phyloP scores from a whole-genome alignment of 2,113 vertebrate genomes.

The Crotalus horridus region DNA sequence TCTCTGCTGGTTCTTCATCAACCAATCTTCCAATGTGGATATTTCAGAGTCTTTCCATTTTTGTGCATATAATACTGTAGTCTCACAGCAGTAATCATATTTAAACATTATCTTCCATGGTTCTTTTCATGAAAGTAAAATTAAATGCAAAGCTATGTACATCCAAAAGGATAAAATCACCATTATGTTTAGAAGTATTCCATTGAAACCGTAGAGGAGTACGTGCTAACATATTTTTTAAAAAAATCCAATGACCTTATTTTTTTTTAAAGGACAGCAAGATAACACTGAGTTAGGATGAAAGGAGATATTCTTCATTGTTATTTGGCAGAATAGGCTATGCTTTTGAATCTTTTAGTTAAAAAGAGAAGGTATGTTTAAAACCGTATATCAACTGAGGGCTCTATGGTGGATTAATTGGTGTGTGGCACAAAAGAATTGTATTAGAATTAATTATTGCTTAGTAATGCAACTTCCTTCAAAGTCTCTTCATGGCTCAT shows the following conservation, averaged over 20 bases:
- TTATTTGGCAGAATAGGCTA: neutral
- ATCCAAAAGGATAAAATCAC: neutral
- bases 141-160: neutral
- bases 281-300: neutral
- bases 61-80: neutral
- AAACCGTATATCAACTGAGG: neutral
- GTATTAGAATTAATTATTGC: neutral
- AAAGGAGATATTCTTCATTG: neutral
- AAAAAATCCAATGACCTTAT: neutral
- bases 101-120: neutral
- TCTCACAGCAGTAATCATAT: neutral
- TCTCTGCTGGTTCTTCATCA: neutral
- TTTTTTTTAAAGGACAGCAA: neutral
- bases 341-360: constrained; percentile 6
- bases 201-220: neutral
- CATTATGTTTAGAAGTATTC: neutral
- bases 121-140: neutral
- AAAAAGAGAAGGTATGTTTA: constrained; percentile 4
- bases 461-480: neutral
- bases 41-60: neutral
- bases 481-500: neutral
- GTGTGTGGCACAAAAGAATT: neutral
- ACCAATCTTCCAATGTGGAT: neutral
- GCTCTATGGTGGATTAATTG: neutral
- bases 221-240: neutral